phyloP scores from a whole-genome alignment of 2,888 invertebrate species.

The Brachynemurus nebulosus region DNA sequence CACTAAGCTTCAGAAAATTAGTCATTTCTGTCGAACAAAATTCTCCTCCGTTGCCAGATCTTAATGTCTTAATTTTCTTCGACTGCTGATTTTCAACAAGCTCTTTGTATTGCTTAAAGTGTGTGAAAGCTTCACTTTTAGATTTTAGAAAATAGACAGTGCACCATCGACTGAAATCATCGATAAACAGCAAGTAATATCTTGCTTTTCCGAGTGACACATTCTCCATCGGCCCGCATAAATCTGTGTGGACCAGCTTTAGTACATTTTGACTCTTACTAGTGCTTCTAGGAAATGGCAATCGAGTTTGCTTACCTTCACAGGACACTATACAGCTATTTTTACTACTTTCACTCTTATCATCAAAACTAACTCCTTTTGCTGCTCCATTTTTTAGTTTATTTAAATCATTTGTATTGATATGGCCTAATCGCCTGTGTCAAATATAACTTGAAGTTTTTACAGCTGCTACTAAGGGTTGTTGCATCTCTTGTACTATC shows the following conservation, averaged over 20 bases:
- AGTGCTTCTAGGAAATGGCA: background rate
- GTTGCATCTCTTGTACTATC: background rate
- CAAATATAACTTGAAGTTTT: background rate
- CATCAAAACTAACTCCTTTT: background rate
- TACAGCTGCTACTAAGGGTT: constrained; percentile 2
- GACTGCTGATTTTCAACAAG: constrained; percentile 18
- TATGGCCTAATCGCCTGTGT: background rate
- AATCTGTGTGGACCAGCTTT: constrained; percentile 11
- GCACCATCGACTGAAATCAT: constrained; percentile 12
- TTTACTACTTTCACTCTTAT: background rate
- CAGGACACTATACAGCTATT: background rate
- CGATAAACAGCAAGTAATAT: constrained; percentile 18
- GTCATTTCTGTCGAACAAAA: constrained; percentile 15
- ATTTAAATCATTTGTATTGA: constrained; percentile 2
- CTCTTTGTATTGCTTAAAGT: constrained; percentile 18
- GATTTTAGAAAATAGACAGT: constrained; percentile 19
- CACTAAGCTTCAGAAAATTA: constrained; percentile 13
- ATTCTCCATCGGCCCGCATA: constrained; percentile 17
- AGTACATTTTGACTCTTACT: background rate
- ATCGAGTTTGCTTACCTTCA: background rate
- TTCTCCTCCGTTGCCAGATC: constrained; percentile 20
- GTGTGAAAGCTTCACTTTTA: constrained; percentile 17
- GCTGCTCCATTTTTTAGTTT: constrained; percentile 2
- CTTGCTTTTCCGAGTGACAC: constrained; percentile 15
- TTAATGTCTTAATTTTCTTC: constrained; percentile 18